Percentiles rank a stretch among this genome's conserved stretches.
These are phyloP conservation scores for Bombus superbus DNA, from an alignment of 1,140 invertebrate genomes.

Conservation along the genomic window DNA sequence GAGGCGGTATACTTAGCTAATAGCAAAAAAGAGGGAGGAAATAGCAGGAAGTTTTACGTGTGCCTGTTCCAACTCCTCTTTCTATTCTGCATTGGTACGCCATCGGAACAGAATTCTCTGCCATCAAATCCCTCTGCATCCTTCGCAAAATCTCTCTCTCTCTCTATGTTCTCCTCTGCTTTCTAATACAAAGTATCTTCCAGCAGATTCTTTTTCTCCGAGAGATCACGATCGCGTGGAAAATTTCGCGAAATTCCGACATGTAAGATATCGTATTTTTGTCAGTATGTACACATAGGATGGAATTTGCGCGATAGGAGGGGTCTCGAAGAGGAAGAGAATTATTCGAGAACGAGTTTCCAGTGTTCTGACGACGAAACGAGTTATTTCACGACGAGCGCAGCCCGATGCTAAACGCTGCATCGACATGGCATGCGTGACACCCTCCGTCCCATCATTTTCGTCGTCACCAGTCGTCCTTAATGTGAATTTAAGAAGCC, in stretches of 20 bases:
- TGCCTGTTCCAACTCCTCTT: background rate
- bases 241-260: background rate
- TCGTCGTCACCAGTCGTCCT: slow-evolving; percentile 29
- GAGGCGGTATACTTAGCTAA: slow-evolving; percentile 80
- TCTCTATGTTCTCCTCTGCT: background rate
- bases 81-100: background rate
- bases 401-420: slow-evolving; percentile 25
- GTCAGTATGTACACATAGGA: no score
- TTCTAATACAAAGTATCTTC: no score
- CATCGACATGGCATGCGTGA: slow-evolving; percentile 25
- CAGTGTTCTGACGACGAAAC: slow-evolving; percentile 10
- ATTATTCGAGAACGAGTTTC: slow-evolving; percentile 14
- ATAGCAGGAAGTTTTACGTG: slow-evolving; percentile 25
- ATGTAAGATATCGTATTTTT: no score
- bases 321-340: background rate
- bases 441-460: slow-evolving; percentile 25
- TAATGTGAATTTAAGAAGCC: slow-evolving; percentile 32
- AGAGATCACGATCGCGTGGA: background rate
- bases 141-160: background rate
- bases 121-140: background rate
- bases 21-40: slow-evolving; percentile 73
- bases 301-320: background rate
- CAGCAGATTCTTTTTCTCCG: background rate
- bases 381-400: background rate
- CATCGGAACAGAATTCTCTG: background rate